Conservation (phyloP, 2,113 vertebrate genomes). For the Chionis minor region DNA sequence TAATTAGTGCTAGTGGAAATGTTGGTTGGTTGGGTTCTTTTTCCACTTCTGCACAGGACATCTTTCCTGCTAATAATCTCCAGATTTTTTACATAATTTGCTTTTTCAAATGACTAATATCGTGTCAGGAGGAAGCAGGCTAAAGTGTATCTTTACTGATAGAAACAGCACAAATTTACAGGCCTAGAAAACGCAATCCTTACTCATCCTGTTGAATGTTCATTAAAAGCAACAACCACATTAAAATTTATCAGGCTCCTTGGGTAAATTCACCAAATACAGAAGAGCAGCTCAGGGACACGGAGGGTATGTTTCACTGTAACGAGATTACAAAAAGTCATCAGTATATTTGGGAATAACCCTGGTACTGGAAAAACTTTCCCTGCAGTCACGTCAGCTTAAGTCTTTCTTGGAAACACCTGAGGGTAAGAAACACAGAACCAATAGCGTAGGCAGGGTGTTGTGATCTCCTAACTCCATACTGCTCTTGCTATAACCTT, state of each 20-base stretch:
- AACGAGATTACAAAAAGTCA: background rate
- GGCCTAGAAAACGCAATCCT: background rate
- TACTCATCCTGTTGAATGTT: background rate
- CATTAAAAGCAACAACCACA: background rate
- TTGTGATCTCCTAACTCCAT: background rate
- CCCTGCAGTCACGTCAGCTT: background rate
- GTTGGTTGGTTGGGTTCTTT: too few species aligned
- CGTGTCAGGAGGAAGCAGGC: background rate
- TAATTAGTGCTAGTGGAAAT: background rate
- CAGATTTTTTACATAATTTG: background rate
- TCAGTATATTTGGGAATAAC: background rate
- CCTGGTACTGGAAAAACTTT: background rate
- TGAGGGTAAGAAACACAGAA: background rate
- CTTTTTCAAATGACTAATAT: background rate
- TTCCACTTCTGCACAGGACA: background rate
- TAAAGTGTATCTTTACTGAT: constrained; percentile 16
- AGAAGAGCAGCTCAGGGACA: background rate
- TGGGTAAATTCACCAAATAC: background rate
- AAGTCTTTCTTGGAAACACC: background rate
- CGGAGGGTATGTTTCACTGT: background rate
- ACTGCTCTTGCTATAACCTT: background rate
- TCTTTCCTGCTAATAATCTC: background rate
- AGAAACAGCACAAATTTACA: constrained; percentile 37
- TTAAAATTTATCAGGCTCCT: background rate
- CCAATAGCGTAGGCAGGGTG: background rate